Conservation (phyloP, 2,797 vertebrate species). For the Holocentrus rufus region DNA sequence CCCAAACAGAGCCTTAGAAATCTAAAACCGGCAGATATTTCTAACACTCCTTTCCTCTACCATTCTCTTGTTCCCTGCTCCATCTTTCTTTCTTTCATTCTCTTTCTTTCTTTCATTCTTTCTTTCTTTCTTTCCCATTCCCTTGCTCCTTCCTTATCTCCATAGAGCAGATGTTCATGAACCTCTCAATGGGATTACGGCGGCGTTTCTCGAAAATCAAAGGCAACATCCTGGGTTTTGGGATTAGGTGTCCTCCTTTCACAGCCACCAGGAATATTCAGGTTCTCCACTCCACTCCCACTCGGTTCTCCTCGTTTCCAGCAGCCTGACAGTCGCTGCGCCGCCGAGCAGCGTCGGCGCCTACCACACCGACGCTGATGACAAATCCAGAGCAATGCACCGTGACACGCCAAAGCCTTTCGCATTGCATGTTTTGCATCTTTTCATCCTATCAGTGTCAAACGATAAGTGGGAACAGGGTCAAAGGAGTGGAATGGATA, state of each 20-base stretch:
- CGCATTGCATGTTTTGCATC: constrained; percentile 14
- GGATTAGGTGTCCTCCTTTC: constrained; percentile 71
- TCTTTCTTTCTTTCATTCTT: constrained; percentile 18
- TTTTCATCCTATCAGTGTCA: constrained; percentile 10
- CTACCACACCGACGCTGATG: constrained; percentile 29
- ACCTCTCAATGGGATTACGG: constrained; percentile 70
- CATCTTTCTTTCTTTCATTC: constrained; percentile 16
- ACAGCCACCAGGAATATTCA: constrained; percentile 56
- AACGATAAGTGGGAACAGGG: constrained; percentile 7
- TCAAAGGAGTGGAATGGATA: not conserved
- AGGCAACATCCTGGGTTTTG: constrained; percentile 59
- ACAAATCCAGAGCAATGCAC: constrained; percentile 49
- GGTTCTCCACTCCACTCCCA: constrained; percentile 40
- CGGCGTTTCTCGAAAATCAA: constrained; percentile 65
- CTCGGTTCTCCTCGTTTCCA: constrained; percentile 19
- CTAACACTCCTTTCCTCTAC: not conserved
- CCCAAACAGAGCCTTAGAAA: too few species aligned
- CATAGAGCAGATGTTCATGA: constrained; percentile 63
- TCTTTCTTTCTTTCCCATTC: constrained; percentile 5
- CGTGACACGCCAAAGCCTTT: constrained; percentile 25
- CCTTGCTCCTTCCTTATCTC: constrained; percentile 63
- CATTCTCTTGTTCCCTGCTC: constrained; percentile 11
- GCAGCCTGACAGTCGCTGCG: constrained; percentile 17
- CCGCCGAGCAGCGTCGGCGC: not conserved
- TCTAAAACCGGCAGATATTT: not conserved